Conservation (phyloP, 1,140 invertebrate species). For the Ylistrum balloti region DNA sequence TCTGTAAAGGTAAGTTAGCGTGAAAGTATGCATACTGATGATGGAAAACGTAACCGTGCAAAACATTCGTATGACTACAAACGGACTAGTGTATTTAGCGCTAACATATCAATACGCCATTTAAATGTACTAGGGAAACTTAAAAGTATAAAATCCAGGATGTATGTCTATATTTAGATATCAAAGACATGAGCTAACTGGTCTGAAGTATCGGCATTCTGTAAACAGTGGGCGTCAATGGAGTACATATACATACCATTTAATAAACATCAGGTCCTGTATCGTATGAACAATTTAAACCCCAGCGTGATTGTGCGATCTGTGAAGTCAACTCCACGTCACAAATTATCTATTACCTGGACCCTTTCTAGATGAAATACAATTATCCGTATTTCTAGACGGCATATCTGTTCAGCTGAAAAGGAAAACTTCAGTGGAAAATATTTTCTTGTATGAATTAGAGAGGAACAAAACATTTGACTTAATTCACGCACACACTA, state of each 20-base stretch:
- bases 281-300: neutral
- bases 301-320: neutral
- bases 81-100: neutral
- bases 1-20: neutral
- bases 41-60: neutral
- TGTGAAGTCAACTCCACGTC: neutral
- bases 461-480: neutral
- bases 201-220: neutral
- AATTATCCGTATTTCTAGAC: too few relatives aligned
- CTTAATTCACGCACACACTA: neutral
- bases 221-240: slow-evolving; percentile 32
- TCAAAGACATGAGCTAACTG: slow-evolving; percentile 13
- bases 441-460: too few relatives aligned
- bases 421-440: too few relatives aligned
- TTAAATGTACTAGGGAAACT: neutral
- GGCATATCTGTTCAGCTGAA: too few relatives aligned
- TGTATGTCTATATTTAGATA: neutral
- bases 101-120: neutral
- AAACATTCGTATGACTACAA: neutral
- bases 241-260: slow-evolving; percentile 31
- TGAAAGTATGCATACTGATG: neutral
- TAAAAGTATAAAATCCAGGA: neutral
- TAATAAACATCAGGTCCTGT: neutral
- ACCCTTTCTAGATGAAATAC: too few relatives aligned
- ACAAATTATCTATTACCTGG: neutral